phyloP scores from a whole-genome alignment of 2,797 vertebrate genomes.

The Lacerta viridis region DNA sequence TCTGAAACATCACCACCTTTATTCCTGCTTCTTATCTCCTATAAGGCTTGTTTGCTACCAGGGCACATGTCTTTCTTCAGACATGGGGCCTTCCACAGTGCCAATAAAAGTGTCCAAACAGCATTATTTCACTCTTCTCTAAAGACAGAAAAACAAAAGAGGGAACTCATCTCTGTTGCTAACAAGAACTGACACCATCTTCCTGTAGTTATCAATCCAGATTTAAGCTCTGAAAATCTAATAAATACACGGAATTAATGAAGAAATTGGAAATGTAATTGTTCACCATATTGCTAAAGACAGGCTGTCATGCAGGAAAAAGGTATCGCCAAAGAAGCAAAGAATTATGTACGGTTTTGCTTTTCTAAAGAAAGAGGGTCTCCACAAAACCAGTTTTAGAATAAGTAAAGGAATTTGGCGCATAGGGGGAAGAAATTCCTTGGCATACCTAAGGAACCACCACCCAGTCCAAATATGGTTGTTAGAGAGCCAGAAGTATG shows the following conservation, averaged over 20 bases:
- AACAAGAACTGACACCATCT: conserved; percentile 1
- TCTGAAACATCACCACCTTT: background rate
- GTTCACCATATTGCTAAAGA: background rate
- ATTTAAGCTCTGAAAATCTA: background rate
- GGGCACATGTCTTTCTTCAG: background rate
- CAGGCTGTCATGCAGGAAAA: background rate
- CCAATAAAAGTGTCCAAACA: background rate
- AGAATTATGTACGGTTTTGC: too few relatives aligned
- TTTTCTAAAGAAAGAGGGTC: background rate
- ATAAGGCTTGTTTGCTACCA: background rate
- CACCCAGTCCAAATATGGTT: background rate
- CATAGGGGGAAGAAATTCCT: background rate
- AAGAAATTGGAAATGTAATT: background rate
- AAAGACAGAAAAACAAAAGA: background rate
- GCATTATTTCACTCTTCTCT: background rate
- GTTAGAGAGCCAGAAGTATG: background rate
- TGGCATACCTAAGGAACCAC: background rate
- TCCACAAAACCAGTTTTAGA: background rate
- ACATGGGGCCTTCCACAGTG: background rate
- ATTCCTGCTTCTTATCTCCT: too few relatives aligned
- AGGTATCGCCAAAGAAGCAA: background rate
- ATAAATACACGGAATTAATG: background rate
- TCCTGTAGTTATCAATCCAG: background rate
- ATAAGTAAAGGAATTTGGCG: too few relatives aligned
- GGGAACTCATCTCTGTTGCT: background rate